phyloP scores from a whole-genome alignment of 2,888 invertebrate genomes.

The Netelia fuscicornis region DNA sequence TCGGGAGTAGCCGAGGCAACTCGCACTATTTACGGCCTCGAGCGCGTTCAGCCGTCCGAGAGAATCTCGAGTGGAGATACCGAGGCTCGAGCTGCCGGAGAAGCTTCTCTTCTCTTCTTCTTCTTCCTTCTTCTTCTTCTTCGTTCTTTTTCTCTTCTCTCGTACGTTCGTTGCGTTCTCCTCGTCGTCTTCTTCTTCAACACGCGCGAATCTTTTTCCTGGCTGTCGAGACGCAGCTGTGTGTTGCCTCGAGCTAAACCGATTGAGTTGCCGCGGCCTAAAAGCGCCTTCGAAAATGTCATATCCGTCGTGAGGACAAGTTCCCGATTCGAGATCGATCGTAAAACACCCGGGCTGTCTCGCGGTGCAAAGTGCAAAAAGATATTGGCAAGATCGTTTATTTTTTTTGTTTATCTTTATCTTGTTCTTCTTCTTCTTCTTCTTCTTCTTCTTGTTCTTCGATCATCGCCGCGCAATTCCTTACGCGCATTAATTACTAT shows the following conservation, averaged over 20 bases:
- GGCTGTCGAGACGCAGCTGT: conserved; percentile 30
- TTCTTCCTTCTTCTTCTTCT: conserved; percentile 15
- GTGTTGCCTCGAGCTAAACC: conserved; percentile 31
- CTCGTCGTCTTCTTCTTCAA: not conserved
- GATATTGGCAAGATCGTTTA: not conserved
- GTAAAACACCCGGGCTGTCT: conserved; percentile 8
- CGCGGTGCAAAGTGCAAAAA: not conserved
- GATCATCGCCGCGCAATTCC: too few relatives aligned
- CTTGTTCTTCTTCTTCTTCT: too few relatives aligned
- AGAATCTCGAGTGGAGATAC: conserved; percentile 62
- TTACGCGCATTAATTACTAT: not conserved
- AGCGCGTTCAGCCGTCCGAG: conserved; percentile 48
- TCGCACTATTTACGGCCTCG: conserved; percentile 67
- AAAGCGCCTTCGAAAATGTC: conserved; percentile 65
- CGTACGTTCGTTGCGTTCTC: not conserved
- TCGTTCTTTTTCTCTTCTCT: conserved; percentile 24
- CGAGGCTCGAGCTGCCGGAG: conserved; percentile 56
- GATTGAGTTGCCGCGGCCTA: conserved; percentile 63
- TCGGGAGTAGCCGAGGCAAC: conserved; percentile 46
- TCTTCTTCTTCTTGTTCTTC: too few relatives aligned
- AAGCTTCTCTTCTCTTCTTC: conserved; percentile 42
- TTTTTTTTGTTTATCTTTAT: too few relatives aligned
- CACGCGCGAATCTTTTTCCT: conserved; percentile 14
- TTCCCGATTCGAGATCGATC: conserved; percentile 33
- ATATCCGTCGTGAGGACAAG: conserved; percentile 44